Evolutionary conservation across 2,113 vertebrate species (phyloP).

Genomic region (Origma solitaria): DNA sequence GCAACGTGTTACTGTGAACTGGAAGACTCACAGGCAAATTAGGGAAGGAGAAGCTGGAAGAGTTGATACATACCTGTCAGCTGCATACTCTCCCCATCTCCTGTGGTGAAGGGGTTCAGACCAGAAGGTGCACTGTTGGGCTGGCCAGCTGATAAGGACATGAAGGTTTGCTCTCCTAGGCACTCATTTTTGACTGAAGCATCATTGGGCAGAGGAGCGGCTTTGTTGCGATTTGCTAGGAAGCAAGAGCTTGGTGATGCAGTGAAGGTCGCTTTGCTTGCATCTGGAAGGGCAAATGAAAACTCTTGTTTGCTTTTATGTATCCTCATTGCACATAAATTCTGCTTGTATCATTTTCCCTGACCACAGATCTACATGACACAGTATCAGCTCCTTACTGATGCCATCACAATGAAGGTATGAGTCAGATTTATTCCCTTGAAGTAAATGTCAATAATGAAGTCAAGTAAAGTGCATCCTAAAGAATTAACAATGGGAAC

Average conservation of each 20-base stretch:
- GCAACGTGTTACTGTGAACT: not conserved
- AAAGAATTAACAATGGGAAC: not conserved
- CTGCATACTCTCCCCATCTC: conserved; percentile 71
- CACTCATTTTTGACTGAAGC: conserved; percentile 89
- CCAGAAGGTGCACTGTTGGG: conserved; percentile 61
- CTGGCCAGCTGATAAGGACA: conserved; percentile 75
- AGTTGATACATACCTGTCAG: conserved; percentile 73
- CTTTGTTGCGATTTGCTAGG: conserved; percentile 91
- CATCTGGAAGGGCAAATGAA: conserved; percentile 76
- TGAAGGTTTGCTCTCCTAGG: conserved; percentile 74
- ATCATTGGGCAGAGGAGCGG: conserved; percentile 64
- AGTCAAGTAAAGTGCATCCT: not conserved
- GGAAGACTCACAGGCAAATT: not conserved
- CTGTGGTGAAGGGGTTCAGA: conserved; percentile 71
- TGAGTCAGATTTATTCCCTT: not conserved
- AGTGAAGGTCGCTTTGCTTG: conserved; percentile 92
- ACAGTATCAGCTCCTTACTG: not conserved
- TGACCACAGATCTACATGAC: not conserved
- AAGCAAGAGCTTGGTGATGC: conserved; percentile 97
- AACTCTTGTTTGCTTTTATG: not conserved
- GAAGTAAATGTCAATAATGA: not conserved
- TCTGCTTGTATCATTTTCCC: not conserved
- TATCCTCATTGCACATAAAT: not conserved
- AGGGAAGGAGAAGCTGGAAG: not conserved
- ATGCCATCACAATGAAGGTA: not conserved